Conservation (phyloP, 2,797 vertebrate genomes). For the Silurus lanzhouensis region DNA sequence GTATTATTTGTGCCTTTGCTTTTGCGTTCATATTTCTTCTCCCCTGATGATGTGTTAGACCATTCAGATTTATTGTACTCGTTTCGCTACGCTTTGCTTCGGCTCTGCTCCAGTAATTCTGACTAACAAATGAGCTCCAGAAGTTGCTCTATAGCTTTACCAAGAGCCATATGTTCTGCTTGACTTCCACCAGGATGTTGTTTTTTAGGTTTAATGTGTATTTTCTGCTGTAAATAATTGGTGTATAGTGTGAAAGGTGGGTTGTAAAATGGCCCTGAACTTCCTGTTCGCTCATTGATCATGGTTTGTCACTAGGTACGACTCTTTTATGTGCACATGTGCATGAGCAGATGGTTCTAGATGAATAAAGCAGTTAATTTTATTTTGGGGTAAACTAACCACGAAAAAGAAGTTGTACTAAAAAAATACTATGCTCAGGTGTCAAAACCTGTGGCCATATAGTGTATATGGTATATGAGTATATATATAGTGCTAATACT, state of each 20-base stretch:
- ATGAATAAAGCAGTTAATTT: conserved; percentile 5
- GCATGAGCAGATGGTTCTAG: conserved; percentile 10
- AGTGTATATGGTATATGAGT: no score
- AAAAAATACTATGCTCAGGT: neutral
- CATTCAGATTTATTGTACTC: conserved; percentile 40
- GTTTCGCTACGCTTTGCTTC: conserved; percentile 28
- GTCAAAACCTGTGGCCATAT: no score
- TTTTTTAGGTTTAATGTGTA: neutral
- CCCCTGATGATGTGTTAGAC: conserved; percentile 46
- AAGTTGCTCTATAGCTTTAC: neutral
- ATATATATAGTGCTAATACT: no score
- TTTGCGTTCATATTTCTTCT: conserved; percentile 73
- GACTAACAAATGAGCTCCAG: conserved; percentile 9
- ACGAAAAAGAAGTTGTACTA: neutral
- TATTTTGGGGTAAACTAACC: neutral
- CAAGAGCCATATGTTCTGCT: conserved; percentile 1
- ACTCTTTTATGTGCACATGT: neutral
- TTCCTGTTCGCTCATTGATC: conserved; percentile 8
- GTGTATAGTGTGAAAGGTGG: neutral
- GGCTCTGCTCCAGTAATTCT: conserved; percentile 19
- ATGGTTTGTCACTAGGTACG: neutral
- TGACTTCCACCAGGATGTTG: neutral
- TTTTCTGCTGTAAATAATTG: neutral
- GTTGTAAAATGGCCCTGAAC: neutral
- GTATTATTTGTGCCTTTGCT: conserved; percentile 65